Evolutionary conservation across 2,797 vertebrate genomes (phyloP).

Genomic region (Neosilurus hyrtlii): DNA sequence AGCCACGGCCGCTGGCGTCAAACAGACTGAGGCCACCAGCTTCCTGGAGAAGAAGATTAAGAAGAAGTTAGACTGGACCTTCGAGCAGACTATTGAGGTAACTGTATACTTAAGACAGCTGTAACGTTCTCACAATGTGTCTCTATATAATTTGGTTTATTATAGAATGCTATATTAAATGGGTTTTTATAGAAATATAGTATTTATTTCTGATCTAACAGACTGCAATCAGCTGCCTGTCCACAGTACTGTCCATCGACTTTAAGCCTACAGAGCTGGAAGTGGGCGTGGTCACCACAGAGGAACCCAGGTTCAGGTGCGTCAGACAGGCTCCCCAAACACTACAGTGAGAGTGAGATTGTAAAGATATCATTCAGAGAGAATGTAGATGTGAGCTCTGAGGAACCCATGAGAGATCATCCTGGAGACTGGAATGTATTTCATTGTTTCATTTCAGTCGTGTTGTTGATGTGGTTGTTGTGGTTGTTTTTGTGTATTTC

Average conservation of each 20-base stretch:
- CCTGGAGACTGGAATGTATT: not conserved
- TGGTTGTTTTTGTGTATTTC: not conserved
- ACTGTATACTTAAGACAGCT: not conserved
- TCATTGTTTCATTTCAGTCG: no score
- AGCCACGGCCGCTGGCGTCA: constrained; percentile 96
- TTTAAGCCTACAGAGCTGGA: constrained; percentile 87
- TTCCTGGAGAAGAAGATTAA: constrained; percentile 99
- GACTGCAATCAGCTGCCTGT: constrained; percentile 85
- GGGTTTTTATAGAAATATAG: not conserved
- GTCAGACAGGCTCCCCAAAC: constrained; percentile 20
- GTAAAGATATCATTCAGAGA: not conserved
- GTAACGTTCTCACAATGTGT: not conserved
- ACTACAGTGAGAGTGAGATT: not conserved
- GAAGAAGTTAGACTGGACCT: constrained; percentile 98
- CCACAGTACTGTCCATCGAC: constrained; percentile 85
- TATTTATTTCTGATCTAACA: constrained; percentile 48
- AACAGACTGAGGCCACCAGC: constrained; percentile 97
- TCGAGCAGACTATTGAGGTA: constrained; percentile 95
- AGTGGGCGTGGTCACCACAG: constrained; percentile 81
- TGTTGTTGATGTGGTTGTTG: not conserved
- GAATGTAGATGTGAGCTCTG: not conserved
- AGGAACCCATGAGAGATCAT: not conserved
- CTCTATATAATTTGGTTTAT: not conserved
- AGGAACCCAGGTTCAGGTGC: constrained; percentile 85
- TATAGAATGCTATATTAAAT: not conserved